Evolutionary conservation across 2,113 vertebrate species (phyloP), one percentile per base, ranked within the genome.

Genomic region (Corythaeola cristata): DNA sequence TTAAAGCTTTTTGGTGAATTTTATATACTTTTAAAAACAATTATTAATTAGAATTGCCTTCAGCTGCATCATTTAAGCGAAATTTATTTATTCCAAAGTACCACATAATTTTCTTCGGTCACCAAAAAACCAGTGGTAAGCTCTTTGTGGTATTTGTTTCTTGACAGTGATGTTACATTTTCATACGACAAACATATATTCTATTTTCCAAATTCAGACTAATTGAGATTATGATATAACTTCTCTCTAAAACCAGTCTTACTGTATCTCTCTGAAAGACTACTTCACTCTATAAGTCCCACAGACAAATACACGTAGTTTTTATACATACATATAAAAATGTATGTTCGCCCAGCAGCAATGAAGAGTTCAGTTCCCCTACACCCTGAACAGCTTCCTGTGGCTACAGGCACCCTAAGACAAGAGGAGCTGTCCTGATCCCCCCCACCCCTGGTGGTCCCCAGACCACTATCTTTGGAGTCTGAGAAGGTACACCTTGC

Each of bases 1-100:
- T 88, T 88, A 89, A 74, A 87, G 45, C 11, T 64, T 93, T 89
- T 79, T 66, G 27, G 55, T 91, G 27, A 88, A 93, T 82, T 96
- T 78, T 90, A 68, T 86, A 83, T 41, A 69, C 56, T 91, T 92
- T 75, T 33, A 0, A 53, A 79, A 84, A 39, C 21, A 78, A 84
- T 69, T 12, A 87, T 80, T 79, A 81, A 73, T 74, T 59, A 72
- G 37, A 41, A 56, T 78, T 79, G 67, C 62, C 58, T 78, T 72
- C n/a, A 91, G 78, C 63, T 39, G n/a, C 64, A 67, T 73, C 50
- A 58, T 82, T 82, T 90, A 82, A 91, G 55, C 37, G n/a, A 73
- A 87, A 78, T 77, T 56, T 83, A 85, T 67, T 59, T 59, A 93
- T 91, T 95, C 66, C 62, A 67, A 86, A 91, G n/a, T 77, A 52